phyloP scores from a whole-genome alignment of 2,113 vertebrate species.

The Clupea harengus region DNA sequence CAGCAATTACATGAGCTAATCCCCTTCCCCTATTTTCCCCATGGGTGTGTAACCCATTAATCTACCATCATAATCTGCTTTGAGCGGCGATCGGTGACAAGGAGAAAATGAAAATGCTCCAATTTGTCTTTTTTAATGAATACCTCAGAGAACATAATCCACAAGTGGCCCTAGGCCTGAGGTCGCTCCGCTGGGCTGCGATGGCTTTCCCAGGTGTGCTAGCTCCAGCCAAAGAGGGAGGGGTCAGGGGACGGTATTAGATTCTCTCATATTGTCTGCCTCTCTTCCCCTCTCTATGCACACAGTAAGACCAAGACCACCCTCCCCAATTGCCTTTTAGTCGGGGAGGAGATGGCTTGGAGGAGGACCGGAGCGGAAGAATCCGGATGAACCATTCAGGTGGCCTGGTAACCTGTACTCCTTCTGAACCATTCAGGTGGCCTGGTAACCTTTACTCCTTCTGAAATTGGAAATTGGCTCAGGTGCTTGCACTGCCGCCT shows the following conservation, averaged over 20 bases:
- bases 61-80: slow-evolving; percentile 28
- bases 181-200: background rate
- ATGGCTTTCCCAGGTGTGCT: background rate
- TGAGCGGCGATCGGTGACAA: slow-evolving; percentile 40
- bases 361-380: background rate
- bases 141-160: background rate
- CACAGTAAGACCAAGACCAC: background rate
- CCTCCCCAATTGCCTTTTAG: background rate
- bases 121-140: slow-evolving; percentile 34
- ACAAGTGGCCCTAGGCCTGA: background rate
- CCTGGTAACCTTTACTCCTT: background rate
- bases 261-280: background rate
- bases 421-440: too few species aligned
- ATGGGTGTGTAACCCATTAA: background rate
- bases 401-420: background rate
- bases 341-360: background rate
- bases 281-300: background rate
- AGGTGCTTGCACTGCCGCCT: too few species aligned
- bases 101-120: slow-evolving; percentile 20
- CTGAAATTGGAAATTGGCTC: too few species aligned
- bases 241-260: background rate
- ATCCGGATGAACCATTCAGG: background rate
- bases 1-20: background rate
- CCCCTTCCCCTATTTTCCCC: background rate
- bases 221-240: background rate